Evolutionary conservation across 2,888 invertebrate species (phyloP), one percentile per base, ranked within the genome.

Genomic region (Barypeithes pellucidus): DNA sequence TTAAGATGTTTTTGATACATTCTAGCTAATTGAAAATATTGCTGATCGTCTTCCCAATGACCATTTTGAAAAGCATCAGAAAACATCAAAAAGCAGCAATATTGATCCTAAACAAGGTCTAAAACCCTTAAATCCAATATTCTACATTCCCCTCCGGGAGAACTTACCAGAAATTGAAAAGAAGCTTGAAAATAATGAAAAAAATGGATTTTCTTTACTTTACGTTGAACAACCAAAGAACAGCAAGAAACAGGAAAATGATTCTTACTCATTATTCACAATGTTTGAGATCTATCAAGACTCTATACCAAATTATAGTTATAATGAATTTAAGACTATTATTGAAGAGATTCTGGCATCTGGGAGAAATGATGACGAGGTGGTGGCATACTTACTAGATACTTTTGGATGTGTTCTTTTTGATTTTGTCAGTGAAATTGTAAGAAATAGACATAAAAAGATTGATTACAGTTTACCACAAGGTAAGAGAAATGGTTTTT

Each of bases 311-410:
- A 80, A 79, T 52, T 83, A 82, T 74, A 78, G 77, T 29, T 83
- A 78, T 72, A 74, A 78, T 8, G 81, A 82, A 72, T 83, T 83
- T 72, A 79, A 79, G 66, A 67, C 79, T 11, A 78, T 83, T 16
- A 75, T 83, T 45, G 71, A 77, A 14, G 78, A 73, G 14, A 80
- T 80, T 12, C 61, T 83, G 12, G 78, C 77, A 36, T 84, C 84
- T 0, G 77, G 75, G 33, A 83, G 81, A 75, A 81, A 82, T 11
- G 82, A 83, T 66, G 82, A 85, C 60, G 94, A 93, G 80, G 86
- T 95, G 74, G 93, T 95, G 83, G 93, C 93, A 82, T 94, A 95
- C 85, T 86, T 98, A 18, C 94, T 97, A 84, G 98, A 98, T 80
- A 86, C 97, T 3, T 88, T 97, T 22, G 98, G 98, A 0, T 96